phyloP scores from a whole-genome alignment of 2,888 invertebrate species.

The Helobdella robusta region DNA sequence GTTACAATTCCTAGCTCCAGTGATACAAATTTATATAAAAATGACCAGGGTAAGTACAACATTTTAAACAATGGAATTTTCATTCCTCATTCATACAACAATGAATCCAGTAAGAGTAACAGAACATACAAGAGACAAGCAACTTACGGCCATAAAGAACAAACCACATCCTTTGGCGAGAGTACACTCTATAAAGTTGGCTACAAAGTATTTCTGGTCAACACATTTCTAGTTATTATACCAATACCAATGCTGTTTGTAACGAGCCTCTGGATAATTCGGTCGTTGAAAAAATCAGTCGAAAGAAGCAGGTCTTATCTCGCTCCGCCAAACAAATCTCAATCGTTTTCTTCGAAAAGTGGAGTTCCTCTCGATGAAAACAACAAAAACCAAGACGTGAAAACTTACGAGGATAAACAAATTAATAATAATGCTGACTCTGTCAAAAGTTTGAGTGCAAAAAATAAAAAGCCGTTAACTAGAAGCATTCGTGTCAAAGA shows the following conservation, averaged over 20 bases:
- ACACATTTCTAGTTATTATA: slow-evolving; percentile 32
- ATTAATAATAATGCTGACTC: no score
- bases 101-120: no score
- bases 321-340: neutral
- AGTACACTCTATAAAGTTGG: slow-evolving; percentile 31
- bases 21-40: neutral
- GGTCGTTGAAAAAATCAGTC: slow-evolving; percentile 23
- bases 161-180: slow-evolving; percentile 32
- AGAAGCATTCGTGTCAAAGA: neutral
- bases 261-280: slow-evolving; percentile 32
- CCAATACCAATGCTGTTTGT: slow-evolving; percentile 32
- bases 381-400: neutral
- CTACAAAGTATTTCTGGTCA: slow-evolving; percentile 35
- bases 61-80: neutral
- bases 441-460: no score
- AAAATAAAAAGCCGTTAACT: no score
- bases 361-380: neutral
- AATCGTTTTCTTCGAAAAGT: neutral
- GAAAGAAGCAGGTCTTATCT: slow-evolving; percentile 9
- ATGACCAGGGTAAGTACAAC: neutral
- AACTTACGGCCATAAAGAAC: slow-evolving; percentile 2
- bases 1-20: no score
- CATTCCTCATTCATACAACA: no score
- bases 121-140: no score
- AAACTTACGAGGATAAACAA: no score